Conservation (phyloP, 2,797 vertebrate species). For the Knipowitschia caucasica region DNA sequence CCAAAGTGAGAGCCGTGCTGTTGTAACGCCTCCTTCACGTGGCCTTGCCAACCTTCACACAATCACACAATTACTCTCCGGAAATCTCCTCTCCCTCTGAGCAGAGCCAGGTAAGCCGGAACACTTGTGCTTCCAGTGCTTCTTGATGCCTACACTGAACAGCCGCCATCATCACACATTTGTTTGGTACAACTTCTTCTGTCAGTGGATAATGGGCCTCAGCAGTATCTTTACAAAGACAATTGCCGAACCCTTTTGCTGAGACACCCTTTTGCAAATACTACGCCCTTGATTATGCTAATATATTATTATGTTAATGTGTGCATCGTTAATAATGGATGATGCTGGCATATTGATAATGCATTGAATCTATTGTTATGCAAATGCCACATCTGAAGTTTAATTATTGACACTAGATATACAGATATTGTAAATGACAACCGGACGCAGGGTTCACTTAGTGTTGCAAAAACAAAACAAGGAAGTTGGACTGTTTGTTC, state of each 20-base stretch:
- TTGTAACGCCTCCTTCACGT: conserved; percentile 2
- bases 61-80: conserved; percentile 8
- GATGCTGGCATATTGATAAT: conserved; percentile 73
- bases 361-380: conserved; percentile 60
- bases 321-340: conserved; percentile 73
- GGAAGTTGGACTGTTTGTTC: not conserved
- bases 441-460: conserved; percentile 14
- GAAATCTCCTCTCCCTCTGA: conserved; percentile 3
- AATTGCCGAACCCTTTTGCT: conserved; percentile 33
- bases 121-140: not conserved
- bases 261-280: conserved; percentile 61
- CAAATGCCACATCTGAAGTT: conserved; percentile 42
- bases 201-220: conserved; percentile 11
- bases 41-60: conserved; percentile 8
- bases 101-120: not conserved
- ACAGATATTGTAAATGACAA: conserved; percentile 27
- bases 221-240: not conserved
- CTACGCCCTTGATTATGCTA: conserved; percentile 66
- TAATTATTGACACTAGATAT: conserved; percentile 53
- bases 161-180: not conserved
- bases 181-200: not conserved
- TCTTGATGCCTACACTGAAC: not conserved
- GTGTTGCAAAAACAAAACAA: conserved; percentile 1
- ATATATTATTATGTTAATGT: conserved; percentile 73
- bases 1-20: not conserved